Percentiles rank a stretch among this genome's conserved stretches.
phyloP scores from a whole-genome alignment of 2,888 invertebrate genomes.

The Serripes groenlandicus region DNA sequence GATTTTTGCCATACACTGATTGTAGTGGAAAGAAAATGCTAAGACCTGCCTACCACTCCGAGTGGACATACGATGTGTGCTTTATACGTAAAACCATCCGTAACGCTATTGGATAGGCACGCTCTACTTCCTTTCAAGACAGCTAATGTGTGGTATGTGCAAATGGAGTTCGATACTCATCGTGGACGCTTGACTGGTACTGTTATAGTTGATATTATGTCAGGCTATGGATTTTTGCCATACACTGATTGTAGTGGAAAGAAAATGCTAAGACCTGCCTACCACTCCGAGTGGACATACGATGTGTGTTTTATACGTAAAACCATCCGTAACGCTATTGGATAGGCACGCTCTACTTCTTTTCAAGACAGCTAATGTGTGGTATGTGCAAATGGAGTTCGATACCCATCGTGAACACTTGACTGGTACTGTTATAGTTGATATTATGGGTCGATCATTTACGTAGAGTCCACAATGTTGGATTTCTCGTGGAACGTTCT shows the following conservation, averaged over 20 bases:
- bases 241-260: conserved; percentile 12
- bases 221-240: conserved; percentile 26
- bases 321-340: no score
- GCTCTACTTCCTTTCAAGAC: no score
- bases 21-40: conserved; percentile 8
- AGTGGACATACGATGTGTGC: conserved; percentile 22
- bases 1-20: conserved; percentile 33
- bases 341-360: no score
- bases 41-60: conserved; percentile 1
- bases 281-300: conserved; percentile 18
- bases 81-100: conserved; percentile 13
- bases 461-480: no score
- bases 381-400: no score
- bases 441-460: no score
- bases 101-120: no score
- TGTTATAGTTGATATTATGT: conserved; percentile 23
- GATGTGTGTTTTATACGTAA: conserved; percentile 22
- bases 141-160: conserved; percentile 17
- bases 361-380: no score
- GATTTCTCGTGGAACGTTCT: no score
- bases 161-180: conserved; percentile 32
- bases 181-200: conserved; percentile 6
- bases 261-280: conserved; percentile 4
- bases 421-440: no score
- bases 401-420: no score